Evolutionary conservation across 2,797 vertebrate species (phyloP).

Genomic region (Pipistrellus kuhlii): DNA sequence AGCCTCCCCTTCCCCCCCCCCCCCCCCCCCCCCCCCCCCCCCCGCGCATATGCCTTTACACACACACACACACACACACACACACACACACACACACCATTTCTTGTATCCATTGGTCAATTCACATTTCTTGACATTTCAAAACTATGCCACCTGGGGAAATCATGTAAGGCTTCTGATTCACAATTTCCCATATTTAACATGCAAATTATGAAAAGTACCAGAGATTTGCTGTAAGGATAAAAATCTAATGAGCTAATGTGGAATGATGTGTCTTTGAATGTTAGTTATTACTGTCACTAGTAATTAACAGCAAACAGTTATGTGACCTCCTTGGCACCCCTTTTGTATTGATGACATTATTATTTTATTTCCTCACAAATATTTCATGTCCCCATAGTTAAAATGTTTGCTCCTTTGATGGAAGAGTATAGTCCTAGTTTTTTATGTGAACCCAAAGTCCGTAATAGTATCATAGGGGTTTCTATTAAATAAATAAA

Average conservation of each 20-base stretch:
- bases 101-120: too few species aligned
- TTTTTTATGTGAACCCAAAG: background rate
- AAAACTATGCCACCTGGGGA: background rate
- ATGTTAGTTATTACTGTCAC: background rate
- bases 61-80: too few species aligned
- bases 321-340: background rate
- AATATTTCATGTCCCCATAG: background rate
- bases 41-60: too few species aligned
- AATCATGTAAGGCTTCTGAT: background rate
- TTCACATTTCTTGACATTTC: background rate
- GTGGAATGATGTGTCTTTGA: background rate
- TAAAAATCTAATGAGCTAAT: background rate
- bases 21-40: too few species aligned
- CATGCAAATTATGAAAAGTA: constrained; percentile 15
- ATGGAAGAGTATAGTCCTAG: background rate
- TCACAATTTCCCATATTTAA: background rate
- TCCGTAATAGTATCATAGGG: background rate
- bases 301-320: background rate
- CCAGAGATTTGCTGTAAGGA: background rate
- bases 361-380: constrained; percentile 50
- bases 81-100: too few species aligned
- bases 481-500: constrained; percentile 32
- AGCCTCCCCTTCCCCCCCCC: too few species aligned
- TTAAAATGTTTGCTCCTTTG: background rate
- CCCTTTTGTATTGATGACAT: background rate